Base-by-base conservation (phyloP, 2,888 invertebrate species). In the Chrysodeixis includens region DNA sequence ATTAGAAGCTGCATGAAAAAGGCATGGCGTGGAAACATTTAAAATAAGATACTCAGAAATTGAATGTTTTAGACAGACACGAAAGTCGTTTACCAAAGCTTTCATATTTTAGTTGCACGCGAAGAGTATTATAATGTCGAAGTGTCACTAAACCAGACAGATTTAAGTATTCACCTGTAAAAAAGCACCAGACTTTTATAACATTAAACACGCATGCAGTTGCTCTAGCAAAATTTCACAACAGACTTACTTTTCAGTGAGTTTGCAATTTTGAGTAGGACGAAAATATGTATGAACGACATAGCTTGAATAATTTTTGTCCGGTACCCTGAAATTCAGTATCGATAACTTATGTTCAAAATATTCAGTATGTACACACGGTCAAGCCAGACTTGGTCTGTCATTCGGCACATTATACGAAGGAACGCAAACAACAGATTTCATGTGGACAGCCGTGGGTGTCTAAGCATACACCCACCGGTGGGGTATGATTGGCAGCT, bases 81-180 rank as follows among this genome's bases (percentile, higher is more conserved):
- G 32, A 2, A 10, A 32, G 32, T 9, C 7, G 32, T 69, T 64
- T 54, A 54, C 22, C 35, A 32, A 51, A 32, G 12, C 14, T 35
- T 35, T 5, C 12, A 35, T 14, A 14, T 35, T 14, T 35, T 5
- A 35, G 35, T 35, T 3, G 12, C 35, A 35, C 35, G 35, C 35
- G 0, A 35, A 14, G 1, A 4, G 12, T 12, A 35, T 14, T 35
- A 14, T 35, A 14, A 35, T 4, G 14, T 14, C 14, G 1, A 35
- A 35, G 35, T 35, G 14, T 30, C 30, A 6, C 1, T 9, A 30
- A 30, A 9, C 30, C 30, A 30, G 30, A n/a, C n/a, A n/a, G n/a
- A n/a, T n/a, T n/a, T n/a, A n/a, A n/a, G n/a, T n/a, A n/a, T n/a
- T n/a, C n/a, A n/a, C n/a, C n/a, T n/a, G n/a, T n/a, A n/a, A n/a